Evolutionary conservation across 2,888 invertebrate species (phyloP).

Genomic region (Hirudinaria manillensis): DNA sequence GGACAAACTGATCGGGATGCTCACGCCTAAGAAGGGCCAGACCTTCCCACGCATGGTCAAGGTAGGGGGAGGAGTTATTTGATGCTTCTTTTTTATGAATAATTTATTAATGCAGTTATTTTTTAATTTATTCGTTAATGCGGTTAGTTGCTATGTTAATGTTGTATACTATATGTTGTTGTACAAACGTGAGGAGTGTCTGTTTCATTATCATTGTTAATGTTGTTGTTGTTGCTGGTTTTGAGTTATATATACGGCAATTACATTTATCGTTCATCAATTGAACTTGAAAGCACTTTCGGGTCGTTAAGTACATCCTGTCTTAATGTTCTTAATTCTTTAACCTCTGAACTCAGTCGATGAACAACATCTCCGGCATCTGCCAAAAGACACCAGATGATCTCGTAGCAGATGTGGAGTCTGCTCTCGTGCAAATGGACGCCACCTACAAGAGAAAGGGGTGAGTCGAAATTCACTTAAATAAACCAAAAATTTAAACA

Average conservation of each 20-base stretch:
- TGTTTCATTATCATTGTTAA: too few relatives aligned
- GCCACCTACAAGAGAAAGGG: conserved; percentile 65
- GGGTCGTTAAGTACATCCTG: too few relatives aligned
- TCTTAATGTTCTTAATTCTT: too few relatives aligned
- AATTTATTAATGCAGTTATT: neutral
- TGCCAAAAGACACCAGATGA: conserved; percentile 63
- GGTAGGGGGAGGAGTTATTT: conserved; percentile 42
- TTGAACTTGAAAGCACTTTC: too few relatives aligned
- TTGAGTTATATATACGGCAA: too few relatives aligned
- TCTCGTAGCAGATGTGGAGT: conserved; percentile 62
- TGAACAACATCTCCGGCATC: conserved; percentile 69
- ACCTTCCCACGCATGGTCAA: conserved; percentile 46
- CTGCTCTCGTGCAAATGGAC: conserved; percentile 63
- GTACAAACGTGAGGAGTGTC: too few relatives aligned
- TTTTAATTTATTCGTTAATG: neutral
- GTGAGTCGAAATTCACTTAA: conserved; percentile 54
- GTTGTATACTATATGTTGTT: neutral
- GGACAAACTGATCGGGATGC: conserved; percentile 64
- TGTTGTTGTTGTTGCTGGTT: too few relatives aligned
- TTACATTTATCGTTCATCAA: too few relatives aligned
- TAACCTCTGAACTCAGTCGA: conserved; percentile 51
- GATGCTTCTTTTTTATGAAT: neutral
- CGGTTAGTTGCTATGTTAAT: too few relatives aligned
- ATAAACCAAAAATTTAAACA: too few relatives aligned
- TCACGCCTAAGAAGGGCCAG: conserved; percentile 62